Conservation (phyloP, 2,888 invertebrate genomes). For the Seira sanloemensis region DNA sequence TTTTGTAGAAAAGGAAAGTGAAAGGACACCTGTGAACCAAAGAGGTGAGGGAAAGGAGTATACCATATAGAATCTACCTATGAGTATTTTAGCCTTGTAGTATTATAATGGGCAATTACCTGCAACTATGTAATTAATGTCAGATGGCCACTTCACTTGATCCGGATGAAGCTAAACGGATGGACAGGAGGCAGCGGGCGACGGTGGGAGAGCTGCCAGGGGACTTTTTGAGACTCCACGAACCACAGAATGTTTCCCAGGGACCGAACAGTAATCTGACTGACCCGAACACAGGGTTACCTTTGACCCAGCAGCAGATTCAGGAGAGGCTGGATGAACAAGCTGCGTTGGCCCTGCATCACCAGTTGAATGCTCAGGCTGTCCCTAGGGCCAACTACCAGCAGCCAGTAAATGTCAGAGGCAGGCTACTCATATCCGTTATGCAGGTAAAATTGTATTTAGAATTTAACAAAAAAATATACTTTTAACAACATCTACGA, state of each 20-base stretch:
- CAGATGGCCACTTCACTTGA: conserved; percentile 70
- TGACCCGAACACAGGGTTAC: conserved; percentile 67
- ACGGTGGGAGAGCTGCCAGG: conserved; percentile 87
- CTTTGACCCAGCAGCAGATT: conserved; percentile 78
- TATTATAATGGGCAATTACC: no score
- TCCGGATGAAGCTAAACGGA: conserved; percentile 67
- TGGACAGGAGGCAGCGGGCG: conserved; percentile 76
- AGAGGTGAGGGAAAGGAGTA: no score
- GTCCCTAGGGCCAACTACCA: conserved; percentile 55
- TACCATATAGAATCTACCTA: no score
- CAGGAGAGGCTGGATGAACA: conserved; percentile 87
- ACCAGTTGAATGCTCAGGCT: conserved; percentile 69
- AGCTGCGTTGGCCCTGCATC: conserved; percentile 79
- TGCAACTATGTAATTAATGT: not conserved
- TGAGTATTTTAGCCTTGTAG: no score
- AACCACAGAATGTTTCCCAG: conserved; percentile 20
- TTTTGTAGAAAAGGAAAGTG: no score
- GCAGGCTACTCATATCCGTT: conserved; percentile 89
- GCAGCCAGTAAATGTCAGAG: conserved; percentile 78
- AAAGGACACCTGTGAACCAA: no score
- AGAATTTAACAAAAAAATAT: not conserved
- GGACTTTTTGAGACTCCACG: conserved; percentile 82
- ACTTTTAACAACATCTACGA: conserved; percentile 89
- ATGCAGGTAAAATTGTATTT: conserved; percentile 81
- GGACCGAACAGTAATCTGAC: conserved; percentile 55